Conservation (phyloP, 2,797 vertebrate species). For the Fratercula arctica region DNA sequence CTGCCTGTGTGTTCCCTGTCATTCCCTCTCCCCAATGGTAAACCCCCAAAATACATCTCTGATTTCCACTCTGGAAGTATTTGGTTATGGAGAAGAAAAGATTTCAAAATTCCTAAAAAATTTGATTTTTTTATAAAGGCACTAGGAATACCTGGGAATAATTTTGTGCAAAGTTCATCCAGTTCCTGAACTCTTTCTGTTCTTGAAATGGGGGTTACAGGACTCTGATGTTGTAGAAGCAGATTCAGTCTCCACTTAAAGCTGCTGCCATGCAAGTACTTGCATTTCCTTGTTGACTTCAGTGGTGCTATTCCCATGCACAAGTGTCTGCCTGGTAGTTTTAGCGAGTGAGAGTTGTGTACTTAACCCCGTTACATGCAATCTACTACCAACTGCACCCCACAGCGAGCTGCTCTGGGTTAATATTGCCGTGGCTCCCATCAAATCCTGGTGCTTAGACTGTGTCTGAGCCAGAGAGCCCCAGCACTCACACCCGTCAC, state of each 20-base stretch:
- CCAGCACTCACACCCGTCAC: neutral
- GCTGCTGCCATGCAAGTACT: neutral
- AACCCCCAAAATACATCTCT: neutral
- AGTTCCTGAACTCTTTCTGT: neutral
- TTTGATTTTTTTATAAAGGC: neutral
- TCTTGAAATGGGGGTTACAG: neutral
- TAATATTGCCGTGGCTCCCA: neutral
- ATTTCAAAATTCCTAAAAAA: neutral
- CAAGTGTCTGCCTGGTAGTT: neutral
- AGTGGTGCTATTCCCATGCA: neutral
- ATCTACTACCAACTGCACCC: neutral
- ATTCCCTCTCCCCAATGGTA: accelerated
- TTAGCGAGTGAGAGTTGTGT: neutral
- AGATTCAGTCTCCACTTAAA: neutral
- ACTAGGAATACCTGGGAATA: neutral
- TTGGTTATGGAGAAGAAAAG: neutral
- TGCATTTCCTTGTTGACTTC: neutral
- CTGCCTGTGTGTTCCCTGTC: neutral
- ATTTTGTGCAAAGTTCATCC: neutral
- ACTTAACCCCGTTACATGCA: neutral
- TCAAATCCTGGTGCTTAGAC: neutral
- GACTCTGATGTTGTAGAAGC: neutral
- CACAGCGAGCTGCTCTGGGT: neutral
- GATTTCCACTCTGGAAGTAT: neutral
- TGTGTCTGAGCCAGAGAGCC: neutral